Conservation (phyloP, 1,140 invertebrate species). For the Drosophila sproati region DNA sequence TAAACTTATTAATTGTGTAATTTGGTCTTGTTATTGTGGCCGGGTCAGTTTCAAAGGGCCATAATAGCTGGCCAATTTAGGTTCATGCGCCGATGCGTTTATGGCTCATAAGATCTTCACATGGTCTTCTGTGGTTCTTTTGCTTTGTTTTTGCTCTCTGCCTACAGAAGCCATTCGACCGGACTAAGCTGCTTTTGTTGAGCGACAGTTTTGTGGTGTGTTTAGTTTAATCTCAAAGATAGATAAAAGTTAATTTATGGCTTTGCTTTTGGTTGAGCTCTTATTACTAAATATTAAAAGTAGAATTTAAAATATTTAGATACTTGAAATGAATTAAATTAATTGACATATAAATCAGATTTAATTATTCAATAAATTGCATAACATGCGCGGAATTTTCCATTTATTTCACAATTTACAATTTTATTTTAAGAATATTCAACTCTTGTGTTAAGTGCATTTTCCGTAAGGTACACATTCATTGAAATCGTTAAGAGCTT, state of each 20-base stretch:
- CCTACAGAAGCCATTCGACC: constrained; percentile 10
- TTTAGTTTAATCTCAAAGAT: constrained; percentile 29
- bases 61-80: constrained; percentile 47
- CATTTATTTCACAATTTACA: not conserved
- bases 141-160: not conserved
- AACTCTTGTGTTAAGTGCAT: not conserved
- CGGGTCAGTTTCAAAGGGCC: constrained; percentile 50
- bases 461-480: not conserved
- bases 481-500: constrained; percentile 9
- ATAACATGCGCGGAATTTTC: no score
- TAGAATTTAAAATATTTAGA: no score
- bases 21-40: constrained; percentile 61
- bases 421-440: not conserved
- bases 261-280: not conserved
- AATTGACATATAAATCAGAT: no score
- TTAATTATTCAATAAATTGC: no score
- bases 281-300: constrained; percentile 1
- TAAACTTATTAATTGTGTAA: constrained; percentile 77
- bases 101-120: constrained; percentile 24
- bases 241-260: constrained; percentile 11
- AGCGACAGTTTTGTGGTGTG: not conserved
- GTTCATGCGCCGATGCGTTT: constrained; percentile 43
- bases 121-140: constrained; percentile 1
- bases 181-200: constrained; percentile 16
- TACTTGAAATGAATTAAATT: no score